These are phyloP conservation scores for Sapayoa aenigma DNA, from an alignment of 2,113 vertebrate genomes.

Conservation along the genomic window DNA sequence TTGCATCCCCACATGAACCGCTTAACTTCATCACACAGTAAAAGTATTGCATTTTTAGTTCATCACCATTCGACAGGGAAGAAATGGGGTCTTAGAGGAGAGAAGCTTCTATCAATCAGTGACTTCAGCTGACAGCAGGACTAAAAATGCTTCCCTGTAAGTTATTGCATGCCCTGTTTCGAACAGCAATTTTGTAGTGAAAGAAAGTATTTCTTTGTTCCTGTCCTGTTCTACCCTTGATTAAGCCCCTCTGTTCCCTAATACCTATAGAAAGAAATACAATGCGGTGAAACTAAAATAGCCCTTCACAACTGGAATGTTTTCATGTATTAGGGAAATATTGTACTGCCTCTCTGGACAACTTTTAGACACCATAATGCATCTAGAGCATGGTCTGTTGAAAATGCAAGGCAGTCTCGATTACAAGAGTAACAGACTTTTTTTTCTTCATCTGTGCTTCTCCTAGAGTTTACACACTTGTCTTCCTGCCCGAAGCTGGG, in stretches of 20 bases:
- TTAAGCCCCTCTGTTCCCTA: neutral
- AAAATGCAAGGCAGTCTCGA: neutral
- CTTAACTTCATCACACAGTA: neutral
- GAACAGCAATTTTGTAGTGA: neutral
- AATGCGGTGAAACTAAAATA: neutral
- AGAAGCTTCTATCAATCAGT: neutral
- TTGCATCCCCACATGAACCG: neutral
- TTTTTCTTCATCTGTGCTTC: rapidly evolving
- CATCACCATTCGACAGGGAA: neutral
- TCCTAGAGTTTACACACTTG: rapidly evolving
- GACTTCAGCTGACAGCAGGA: neutral
- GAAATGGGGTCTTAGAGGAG: neutral
- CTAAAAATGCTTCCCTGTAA: neutral
- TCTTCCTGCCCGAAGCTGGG: neutral
- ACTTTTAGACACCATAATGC: neutral
- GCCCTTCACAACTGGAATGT: neutral
- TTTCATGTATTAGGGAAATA: neutral
- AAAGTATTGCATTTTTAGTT: neutral
- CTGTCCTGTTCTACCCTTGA: rapidly evolving
- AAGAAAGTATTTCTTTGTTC: neutral
- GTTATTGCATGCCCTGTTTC: neutral
- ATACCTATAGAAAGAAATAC: neutral
- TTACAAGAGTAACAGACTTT: neutral
- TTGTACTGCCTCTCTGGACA: neutral
- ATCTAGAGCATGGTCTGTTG: neutral